These are phyloP conservation scores for Lycaon pictus DNA, from an alignment of 2,113 vertebrate species.

Conservation along the genomic window DNA sequence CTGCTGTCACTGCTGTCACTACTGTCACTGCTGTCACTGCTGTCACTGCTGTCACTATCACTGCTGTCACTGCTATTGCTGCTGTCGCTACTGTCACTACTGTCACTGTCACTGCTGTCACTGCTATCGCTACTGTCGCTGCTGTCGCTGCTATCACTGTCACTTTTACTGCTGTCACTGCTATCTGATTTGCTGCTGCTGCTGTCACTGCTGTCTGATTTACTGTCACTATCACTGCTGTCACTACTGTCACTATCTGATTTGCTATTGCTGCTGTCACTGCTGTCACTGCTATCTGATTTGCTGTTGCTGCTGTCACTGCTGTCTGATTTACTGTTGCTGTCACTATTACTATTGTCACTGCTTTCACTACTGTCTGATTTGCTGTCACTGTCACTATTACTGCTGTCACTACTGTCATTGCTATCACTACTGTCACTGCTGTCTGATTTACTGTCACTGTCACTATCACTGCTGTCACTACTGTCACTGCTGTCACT, in stretches of 20 bases:
- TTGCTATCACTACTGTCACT: not conserved
- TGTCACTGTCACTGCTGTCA: not conserved
- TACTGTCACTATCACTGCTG: rapidly evolving
- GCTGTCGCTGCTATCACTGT: not conserved
- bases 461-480: not conserved
- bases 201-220: rapidly evolving
- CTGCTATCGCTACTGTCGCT: not conserved
- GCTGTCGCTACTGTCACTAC: rapidly evolving
- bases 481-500: not conserved
- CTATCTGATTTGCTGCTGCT: not conserved
- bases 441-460: not conserved
- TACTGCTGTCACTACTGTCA: not conserved
- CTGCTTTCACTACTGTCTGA: not conserved
- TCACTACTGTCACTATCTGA: rapidly evolving
- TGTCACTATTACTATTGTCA: rapidly evolving
- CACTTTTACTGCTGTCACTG: not conserved
- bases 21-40: not conserved
- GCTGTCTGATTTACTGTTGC: too few relatives aligned
- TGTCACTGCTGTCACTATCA: not conserved
- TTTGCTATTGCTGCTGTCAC: too few relatives aligned
- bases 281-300: rapidly evolving
- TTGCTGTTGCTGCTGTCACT: rapidly evolving
- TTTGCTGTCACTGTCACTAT: rapidly evolving
- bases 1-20: rapidly evolving
- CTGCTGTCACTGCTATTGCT: not conserved